phyloP scores from a whole-genome alignment of 2,888 invertebrate genomes.

The Leptinotarsa juncta region DNA sequence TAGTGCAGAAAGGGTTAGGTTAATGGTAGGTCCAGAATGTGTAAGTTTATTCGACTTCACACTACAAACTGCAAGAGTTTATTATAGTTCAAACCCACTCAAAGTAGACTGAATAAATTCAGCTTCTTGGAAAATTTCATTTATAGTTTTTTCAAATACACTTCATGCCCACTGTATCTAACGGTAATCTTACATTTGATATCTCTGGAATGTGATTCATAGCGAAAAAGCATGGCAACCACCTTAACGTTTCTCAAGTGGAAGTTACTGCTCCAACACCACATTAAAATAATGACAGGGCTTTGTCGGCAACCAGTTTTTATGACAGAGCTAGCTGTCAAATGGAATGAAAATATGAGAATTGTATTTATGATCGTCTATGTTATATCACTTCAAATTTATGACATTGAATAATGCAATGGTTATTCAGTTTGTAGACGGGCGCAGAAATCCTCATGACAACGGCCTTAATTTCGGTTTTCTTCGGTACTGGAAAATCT shows the following conservation, averaged over 20 bases:
- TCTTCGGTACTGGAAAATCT: neutral
- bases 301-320: conserved; percentile 6
- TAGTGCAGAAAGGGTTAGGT: too few relatives aligned
- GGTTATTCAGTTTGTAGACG: neutral
- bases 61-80: too few relatives aligned
- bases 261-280: neutral
- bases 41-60: too few relatives aligned
- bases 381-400: neutral
- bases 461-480: neutral
- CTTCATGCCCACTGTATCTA: too few relatives aligned
- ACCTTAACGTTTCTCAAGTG: neutral
- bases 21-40: too few relatives aligned
- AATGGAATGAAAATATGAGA: conserved; percentile 9
- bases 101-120: too few relatives aligned
- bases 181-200: too few relatives aligned
- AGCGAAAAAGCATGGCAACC: neutral
- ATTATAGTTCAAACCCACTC: too few relatives aligned
- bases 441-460: neutral
- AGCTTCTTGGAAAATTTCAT: too few relatives aligned
- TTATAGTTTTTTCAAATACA: too few relatives aligned
- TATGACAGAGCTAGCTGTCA: conserved; percentile 13
- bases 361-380: neutral
- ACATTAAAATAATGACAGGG: conserved; percentile 16
- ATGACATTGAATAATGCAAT: neutral
- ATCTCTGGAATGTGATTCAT: neutral